Percentiles rank a stretch among this genome's conserved stretches.
Conservation (phyloP, 1,140 invertebrate genomes). For the Caerostris extrusa region DNA sequence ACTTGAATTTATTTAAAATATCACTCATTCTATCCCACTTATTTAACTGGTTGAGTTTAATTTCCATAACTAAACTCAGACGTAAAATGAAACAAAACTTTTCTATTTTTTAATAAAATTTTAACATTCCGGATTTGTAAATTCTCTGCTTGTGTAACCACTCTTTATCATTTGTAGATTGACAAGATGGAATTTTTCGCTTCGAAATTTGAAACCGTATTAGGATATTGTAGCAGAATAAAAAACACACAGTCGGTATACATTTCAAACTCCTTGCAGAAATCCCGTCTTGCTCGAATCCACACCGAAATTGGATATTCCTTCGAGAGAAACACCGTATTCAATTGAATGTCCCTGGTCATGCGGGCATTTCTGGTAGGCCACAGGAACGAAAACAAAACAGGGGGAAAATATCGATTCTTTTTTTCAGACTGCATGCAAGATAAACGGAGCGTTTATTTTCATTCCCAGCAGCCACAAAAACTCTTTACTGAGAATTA, state of each 20-base stretch:
- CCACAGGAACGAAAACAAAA: not conserved
- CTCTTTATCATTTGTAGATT: too few species aligned
- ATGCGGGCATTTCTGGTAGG: not conserved
- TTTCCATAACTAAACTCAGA: too few species aligned
- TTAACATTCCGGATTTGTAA: too few species aligned
- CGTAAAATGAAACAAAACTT: too few species aligned
- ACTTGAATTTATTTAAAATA: too few species aligned
- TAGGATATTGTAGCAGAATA: not conserved
- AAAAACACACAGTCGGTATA: not conserved
- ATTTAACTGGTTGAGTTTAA: too few species aligned
- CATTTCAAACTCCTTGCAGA: not conserved
- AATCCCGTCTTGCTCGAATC: not conserved
- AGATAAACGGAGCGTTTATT: not conserved
- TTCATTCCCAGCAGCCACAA: not conserved
- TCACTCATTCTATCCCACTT: too few species aligned
- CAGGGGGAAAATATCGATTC: not conserved
- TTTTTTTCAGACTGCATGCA: not conserved
- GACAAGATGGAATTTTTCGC: too few species aligned
- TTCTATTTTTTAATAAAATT: too few species aligned
- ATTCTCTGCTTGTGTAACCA: fast-evolving
- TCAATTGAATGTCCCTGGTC: slow-evolving; percentile 34
- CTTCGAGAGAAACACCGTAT: not conserved
- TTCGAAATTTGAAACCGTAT: too few species aligned
- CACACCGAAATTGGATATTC: not conserved
- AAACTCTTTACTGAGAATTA: slow-evolving; percentile 14